Conservation (phyloP, 1,140 invertebrate species). For the Diabrotica undecimpunctata region DNA sequence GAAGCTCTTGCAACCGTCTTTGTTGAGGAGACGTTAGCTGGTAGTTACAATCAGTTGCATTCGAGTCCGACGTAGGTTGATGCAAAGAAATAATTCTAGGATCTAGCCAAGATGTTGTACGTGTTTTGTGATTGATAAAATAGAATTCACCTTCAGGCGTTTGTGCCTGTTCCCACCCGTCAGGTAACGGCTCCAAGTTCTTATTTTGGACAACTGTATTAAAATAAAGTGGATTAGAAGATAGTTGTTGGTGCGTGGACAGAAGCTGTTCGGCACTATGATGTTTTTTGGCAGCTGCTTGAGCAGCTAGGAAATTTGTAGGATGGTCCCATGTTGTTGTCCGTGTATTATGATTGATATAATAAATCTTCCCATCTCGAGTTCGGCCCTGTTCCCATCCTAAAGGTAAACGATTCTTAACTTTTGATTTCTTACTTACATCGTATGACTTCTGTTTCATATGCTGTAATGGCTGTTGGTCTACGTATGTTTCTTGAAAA, state of each 20-base stretch:
- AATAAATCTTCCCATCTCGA: slow-evolving; percentile 73
- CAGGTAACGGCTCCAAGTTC: slow-evolving; percentile 64
- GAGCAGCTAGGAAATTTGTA: slow-evolving; percentile 74
- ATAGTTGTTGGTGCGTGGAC: slow-evolving; percentile 44
- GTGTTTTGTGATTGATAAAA: slow-evolving; percentile 4
- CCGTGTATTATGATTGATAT: slow-evolving; percentile 65
- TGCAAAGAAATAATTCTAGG: too few species aligned
- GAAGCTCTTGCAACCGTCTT: too few species aligned
- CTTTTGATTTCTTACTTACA: slow-evolving; percentile 71
- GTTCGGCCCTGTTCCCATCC: slow-evolving; percentile 95
- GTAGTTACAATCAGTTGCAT: too few species aligned
- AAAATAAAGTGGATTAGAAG: background rate
- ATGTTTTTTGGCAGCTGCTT: slow-evolving; percentile 55
- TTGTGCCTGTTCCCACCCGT: slow-evolving; percentile 92
- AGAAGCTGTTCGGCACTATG: slow-evolving; percentile 52
- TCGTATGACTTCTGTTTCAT: slow-evolving; percentile 91
- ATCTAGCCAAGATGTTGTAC: too few species aligned
- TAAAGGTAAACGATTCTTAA: slow-evolving; percentile 79
- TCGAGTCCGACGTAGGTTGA: too few species aligned
- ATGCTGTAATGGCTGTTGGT: slow-evolving; percentile 58
- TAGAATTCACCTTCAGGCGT: slow-evolving; percentile 82
- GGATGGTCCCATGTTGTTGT: slow-evolving; percentile 96
- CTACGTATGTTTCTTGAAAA: slow-evolving; percentile 87
- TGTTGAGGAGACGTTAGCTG: too few species aligned
- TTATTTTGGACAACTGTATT: too few species aligned